phyloP scores from a whole-genome alignment of 2,113 vertebrate genomes.

The Tachuris rubrigastra region DNA sequence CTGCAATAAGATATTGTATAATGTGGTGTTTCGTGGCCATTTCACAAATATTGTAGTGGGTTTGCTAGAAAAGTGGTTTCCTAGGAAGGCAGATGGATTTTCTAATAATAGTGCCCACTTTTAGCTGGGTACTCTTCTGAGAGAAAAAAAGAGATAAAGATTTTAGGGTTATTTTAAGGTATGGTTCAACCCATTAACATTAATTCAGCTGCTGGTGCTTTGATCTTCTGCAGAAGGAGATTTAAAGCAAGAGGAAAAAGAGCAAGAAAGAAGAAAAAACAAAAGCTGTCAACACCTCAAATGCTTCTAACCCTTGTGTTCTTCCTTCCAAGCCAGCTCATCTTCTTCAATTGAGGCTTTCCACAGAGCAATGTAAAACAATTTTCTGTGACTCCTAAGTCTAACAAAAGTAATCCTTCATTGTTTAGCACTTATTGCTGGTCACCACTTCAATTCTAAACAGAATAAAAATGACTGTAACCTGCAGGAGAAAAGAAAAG shows the following conservation, averaged over 20 bases:
- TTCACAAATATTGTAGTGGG: conserved; percentile 41
- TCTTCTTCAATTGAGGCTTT: conserved; percentile 49
- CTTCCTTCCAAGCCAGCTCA: conserved; percentile 81
- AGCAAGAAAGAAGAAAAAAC: conserved; percentile 23
- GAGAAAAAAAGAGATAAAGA: background rate
- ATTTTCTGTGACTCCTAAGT: background rate
- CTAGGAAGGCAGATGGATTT: conserved; percentile 56
- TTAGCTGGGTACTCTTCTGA: conserved; percentile 46
- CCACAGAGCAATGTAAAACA: background rate
- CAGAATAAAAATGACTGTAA: background rate
- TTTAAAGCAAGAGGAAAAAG: background rate
- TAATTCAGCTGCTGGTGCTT: conserved; percentile 72
- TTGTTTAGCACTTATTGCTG: background rate
- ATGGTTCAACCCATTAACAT: conserved; percentile 74
- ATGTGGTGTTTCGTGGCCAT: conserved; percentile 19
- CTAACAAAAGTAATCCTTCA: background rate
- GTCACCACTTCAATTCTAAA: background rate
- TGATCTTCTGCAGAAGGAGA: conserved; percentile 75
- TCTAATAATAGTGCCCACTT: conserved; percentile 64
- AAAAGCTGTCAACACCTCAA: conserved; percentile 81
- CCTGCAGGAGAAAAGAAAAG: background rate
- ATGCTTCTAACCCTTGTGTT: conserved; percentile 75
- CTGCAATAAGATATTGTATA: conserved; percentile 31
- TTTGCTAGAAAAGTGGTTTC: background rate
- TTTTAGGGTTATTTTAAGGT: conserved; percentile 49